phyloP scores from a whole-genome alignment of 2,888 invertebrate species.

The Chrysolina americana region DNA sequence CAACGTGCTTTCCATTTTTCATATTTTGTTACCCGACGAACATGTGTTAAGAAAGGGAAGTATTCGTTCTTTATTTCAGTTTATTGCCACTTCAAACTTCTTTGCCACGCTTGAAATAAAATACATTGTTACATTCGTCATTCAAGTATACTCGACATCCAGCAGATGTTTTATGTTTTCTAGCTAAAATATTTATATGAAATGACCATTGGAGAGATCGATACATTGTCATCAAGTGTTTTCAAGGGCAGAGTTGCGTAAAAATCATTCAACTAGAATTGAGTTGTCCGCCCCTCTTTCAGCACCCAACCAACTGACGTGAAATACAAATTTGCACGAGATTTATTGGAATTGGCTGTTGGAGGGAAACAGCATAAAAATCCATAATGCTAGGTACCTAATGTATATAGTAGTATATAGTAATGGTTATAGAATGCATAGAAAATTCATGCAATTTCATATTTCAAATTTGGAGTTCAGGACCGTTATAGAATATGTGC shows the following conservation, averaged over 20 bases:
- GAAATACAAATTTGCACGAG: conserved; percentile 31
- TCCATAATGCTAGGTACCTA: too few species aligned
- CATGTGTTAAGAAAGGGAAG: neutral
- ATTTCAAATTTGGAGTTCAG: too few species aligned
- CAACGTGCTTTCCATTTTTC: neutral
- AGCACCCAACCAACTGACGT: conserved; percentile 30
- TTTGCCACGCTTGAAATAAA: conserved; percentile 22
- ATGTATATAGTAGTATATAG: too few species aligned
- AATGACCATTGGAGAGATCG: conserved; percentile 49
- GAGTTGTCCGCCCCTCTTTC: conserved; percentile 47
- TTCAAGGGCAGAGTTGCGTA: conserved; percentile 53
- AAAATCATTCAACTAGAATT: conserved; percentile 55
- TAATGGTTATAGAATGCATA: too few species aligned
- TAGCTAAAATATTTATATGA: conserved; percentile 45
- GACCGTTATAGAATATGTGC: too few species aligned
- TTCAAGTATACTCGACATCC: conserved; percentile 23
- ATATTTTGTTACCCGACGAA: neutral
- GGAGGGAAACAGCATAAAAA: too few species aligned
- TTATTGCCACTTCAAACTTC: conserved; percentile 20
- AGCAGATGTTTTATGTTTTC: conserved; percentile 47
- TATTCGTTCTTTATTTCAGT: conserved; percentile 10
- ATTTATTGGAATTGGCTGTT: conserved; percentile 32
- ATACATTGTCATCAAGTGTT: conserved; percentile 52
- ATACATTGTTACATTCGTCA: conserved; percentile 18
- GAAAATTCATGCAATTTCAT: too few species aligned